Evolutionary conservation across 92 coral and sea anemone genomes (phyloP), one percentile per base, ranked within the genome.

Genomic region (Palythoa grandis): DNA sequence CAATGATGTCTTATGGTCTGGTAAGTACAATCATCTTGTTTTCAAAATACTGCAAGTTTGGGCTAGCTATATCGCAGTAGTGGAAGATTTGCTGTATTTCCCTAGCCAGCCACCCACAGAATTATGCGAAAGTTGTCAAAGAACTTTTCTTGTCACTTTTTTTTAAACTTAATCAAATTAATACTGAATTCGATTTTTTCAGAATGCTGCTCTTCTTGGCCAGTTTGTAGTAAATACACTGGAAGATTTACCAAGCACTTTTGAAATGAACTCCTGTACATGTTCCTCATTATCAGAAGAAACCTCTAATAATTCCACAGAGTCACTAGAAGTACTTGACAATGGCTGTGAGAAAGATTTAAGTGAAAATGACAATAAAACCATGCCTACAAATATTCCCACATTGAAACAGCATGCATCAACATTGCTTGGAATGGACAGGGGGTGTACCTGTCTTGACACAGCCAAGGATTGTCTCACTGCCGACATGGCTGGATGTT

Each of bases 1-100:
- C 93, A 39, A 83, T 97, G 87, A 88, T 95, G 94, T 88, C 95
- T 10, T 95, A 93, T 93, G 96, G 97, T 29, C 73, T 97, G 95
- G 99, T 97, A 92, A 2, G 92, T 86, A 25, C 0, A 5, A 38
- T 11, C 5, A 11, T 37, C 22, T 53, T 1, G 15, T 15, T 17
- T 19, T 43, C 50, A 43, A 29, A 29, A 29, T 29, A 29, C 35
- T 29, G 35, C 35, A 29, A 29, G 35, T 29, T 29, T 29, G 35
- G 35, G 35, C 35, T 29, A 29, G 1, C 35, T 29, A 29, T 29
- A 29, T 29, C 35, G 1, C 35, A 0, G 35, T 29, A 29, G 35
- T 29, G 35, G 35, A 29, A 29, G 35, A 29, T 29, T 29, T 29
- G 35, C 35, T 29, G 35, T 29, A 0, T 1, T 29, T 1, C 1